Conservation (phyloP, 2,888 invertebrate species). For the Halocaridina rubra region DNA sequence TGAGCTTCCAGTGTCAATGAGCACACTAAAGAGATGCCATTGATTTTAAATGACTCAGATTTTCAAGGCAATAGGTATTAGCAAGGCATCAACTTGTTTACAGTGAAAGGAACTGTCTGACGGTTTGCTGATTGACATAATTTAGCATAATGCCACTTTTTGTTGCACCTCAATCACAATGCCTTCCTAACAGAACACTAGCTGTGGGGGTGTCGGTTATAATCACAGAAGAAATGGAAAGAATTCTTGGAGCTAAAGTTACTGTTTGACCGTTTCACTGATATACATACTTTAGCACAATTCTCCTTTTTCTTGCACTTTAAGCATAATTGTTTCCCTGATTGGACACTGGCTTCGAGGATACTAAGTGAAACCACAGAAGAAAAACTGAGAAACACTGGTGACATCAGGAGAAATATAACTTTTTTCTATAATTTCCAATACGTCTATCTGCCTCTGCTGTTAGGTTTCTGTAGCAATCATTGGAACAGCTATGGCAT, state of each 20-base stretch:
- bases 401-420: background rate
- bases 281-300: background rate
- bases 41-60: background rate
- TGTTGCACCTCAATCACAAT: background rate
- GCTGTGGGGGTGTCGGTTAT: no score
- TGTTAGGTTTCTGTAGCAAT: background rate
- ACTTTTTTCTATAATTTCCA: background rate
- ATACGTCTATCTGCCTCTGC: background rate
- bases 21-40: background rate
- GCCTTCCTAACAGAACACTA: background rate
- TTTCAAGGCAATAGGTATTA: background rate
- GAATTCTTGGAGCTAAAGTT: background rate
- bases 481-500: background rate
- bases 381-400: constrained; percentile 10
- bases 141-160: background rate
- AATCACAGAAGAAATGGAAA: no score
- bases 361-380: background rate
- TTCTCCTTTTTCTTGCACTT: background rate
- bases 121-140: background rate
- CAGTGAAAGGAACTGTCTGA: background rate
- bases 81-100: background rate
- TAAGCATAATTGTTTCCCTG: background rate
- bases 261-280: background rate
- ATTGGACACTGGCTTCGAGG: background rate
- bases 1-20: background rate